Base-by-base conservation (phyloP, 1,140 invertebrate genomes). In the Trichonephila clavipes region DNA sequence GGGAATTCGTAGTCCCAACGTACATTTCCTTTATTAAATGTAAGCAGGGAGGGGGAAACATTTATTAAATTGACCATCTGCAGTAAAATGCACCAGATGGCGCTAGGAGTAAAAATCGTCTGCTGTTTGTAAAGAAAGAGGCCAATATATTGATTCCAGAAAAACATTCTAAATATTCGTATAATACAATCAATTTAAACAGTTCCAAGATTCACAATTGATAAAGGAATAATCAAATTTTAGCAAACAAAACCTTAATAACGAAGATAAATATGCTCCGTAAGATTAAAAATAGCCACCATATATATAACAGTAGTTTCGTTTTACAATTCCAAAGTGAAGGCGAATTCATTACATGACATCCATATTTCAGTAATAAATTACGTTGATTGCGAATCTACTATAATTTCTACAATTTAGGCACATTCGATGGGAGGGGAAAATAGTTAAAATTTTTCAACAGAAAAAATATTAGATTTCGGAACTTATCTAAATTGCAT, bases 41-140 rank as follows among this genome's bases (percentile, higher is more conserved):
- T 12, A 44, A 62, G 72, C 19, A 34, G 61, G 4, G 34, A 72
- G 14, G 92, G 86, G 62, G 24, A 24, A 59, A 19, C 24, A n/a
- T 44, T 93, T 62, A 88, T 93, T 88, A 93, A 93, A 88, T 88
- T 93, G 21, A 82, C 85, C 92, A 93, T 93, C 92, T 93, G 92
- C 92, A 59, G 58, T 59, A 19, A 5, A 59, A n/a, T 10, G 19
- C 86, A 64, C 44, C 92, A 93, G 92, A 93, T 93, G 92, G 92
- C 92, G 92, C 92, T 64, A 24, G 24, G 6, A 59, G 59, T 61
- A 19, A 40, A 87, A 72, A 59, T 62, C 40, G 83, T 87, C 91
- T 86, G 91, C 62, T 90, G 8, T 1, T 3, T 40, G 34, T 40
- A 19, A 5, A 34, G 61, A 19, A 5, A 34, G 61, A 88, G 8